Evolutionary conservation across 2,888 invertebrate genomes (phyloP), one percentile per base, ranked within the genome.

Genomic region (Clistopyga incitator): DNA sequence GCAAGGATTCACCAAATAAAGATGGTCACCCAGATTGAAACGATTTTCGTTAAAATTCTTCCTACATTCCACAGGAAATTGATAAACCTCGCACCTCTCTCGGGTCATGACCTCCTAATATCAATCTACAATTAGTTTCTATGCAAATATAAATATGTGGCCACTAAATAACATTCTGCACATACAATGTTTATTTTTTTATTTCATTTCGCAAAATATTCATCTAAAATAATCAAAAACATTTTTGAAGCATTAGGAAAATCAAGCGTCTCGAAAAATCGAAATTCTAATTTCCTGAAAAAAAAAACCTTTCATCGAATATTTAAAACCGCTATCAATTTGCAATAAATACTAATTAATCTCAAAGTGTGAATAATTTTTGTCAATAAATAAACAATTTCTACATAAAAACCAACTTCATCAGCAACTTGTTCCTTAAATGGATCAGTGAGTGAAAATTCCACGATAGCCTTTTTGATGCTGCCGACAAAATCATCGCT

Each of bases 381-480:
- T n/a, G 18, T n/a, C 4, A 2, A 13, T 50, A 3, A 6, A n/a
- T 2, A 50, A n/a, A 6, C 0, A 4, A n/a, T 6, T n/a, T 3
- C 47, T 4, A 15, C 47, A 47, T 4, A 10, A 54, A n/a, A 76
- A 70, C 84, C 6, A 70, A 85, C 85, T 71, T 84, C 23, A 42
- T 70, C 52, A 3, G 2, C 18, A 50, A 47, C 34, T 70, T 68
- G 72, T 13, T 86, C 82, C 20, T 56, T 71, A 20, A 94, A 94
- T 0, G 97, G 96, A 93, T 98, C 97, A 88, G 96, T 96, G 10
- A 98, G 94, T 0, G 98, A 98, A 92, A 97, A 98, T 93, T 98
- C 98, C 0, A 99, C 97, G 82, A 97, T 97, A 0, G 98, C 97
- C 92, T 97, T 98, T 91, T 98, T 98, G 92, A 98, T 97, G 85